Conservation (phyloP, 2,888 invertebrate species). For the Diarsia dahlii region DNA sequence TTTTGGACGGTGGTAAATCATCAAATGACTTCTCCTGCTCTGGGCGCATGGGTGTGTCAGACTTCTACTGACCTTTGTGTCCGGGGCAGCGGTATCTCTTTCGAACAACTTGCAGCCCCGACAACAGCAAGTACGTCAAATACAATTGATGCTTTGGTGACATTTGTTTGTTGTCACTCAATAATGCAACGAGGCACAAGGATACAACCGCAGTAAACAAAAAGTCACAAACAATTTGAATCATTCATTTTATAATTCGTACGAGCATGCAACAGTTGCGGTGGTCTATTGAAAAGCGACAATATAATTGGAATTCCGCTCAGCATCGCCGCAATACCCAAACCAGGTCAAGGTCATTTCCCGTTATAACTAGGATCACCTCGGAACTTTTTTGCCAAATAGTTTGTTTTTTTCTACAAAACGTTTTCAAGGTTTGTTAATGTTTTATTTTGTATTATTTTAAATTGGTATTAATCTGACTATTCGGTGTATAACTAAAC, state of each 20-base stretch:
- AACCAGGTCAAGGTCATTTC: constrained; percentile 6
- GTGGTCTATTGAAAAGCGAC: constrained; percentile 1
- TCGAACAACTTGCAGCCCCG: too few species aligned
- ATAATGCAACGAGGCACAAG: background rate
- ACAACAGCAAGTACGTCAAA: background rate
- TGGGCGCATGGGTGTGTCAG: too few species aligned
- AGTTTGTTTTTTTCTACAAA: background rate
- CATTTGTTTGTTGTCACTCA: background rate
- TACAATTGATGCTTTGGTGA: background rate
- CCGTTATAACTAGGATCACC: background rate
- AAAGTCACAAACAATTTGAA: background rate
- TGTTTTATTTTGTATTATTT: too few species aligned
- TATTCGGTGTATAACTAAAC: too few species aligned
- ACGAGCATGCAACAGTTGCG: constrained; percentile 34
- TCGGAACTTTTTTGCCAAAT: background rate
- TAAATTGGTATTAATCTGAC: too few species aligned
- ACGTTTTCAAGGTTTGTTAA: too few species aligned
- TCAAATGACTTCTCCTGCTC: too few species aligned
- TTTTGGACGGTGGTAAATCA: too few species aligned
- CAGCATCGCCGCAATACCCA: background rate
- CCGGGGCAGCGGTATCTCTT: too few species aligned
- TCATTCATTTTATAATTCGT: background rate
- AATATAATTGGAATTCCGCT: constrained; percentile 28
- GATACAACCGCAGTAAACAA: background rate
- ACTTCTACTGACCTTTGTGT: too few species aligned